Evolutionary conservation across 2,888 invertebrate genomes (phyloP), one percentile per base, ranked within the genome.

Genomic region (Pimpla rufipes): DNA sequence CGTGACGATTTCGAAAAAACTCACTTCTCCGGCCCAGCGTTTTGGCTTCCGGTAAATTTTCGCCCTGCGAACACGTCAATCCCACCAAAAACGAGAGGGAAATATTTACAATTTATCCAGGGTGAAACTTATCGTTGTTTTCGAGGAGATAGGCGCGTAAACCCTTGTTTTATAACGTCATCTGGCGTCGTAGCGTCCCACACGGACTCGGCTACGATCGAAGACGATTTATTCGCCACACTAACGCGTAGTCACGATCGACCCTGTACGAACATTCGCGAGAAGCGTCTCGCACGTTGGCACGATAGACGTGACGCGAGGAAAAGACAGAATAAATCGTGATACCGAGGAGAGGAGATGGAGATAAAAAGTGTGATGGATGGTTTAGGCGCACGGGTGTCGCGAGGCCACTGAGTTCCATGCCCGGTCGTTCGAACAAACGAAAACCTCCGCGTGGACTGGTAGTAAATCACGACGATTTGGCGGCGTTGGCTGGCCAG

Each of bases 401-500:
- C 84, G 93, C 94, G 87, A 94, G 95, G 84, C 94, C 95, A 40
- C 89, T 93, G 90, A 93, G 93, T 89, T 93, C 93, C 89, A 94
- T 94, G 89, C 94, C 94, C 75, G 94, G 94, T 87, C 93, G 93
- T 88, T 90, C 93, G 81, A 94, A 94, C 92, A 94, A 95, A 91
- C 96, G 98, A 92, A 97, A 97, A 93, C 97, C 99, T 90, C 99
- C 99, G 85, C 97, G 97, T 91, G 99, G 99, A 94, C 98, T 99
- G 97, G 98, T 98, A 95, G 97, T 99, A 94, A 98, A 98, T 95
- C 97, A 98, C 94, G 99, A 99, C 94, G 99, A 99, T 95, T 96
- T 99, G 93, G 97, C 98, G 89, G 96, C 97, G 89, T 96, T 99
- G 95, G 98, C 98, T 84, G 96, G 96, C 86, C 96, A 96, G 89